These are phyloP conservation scores for Stegastes partitus DNA, from an alignment of 2,113 vertebrate species.

Conservation along the genomic window DNA sequence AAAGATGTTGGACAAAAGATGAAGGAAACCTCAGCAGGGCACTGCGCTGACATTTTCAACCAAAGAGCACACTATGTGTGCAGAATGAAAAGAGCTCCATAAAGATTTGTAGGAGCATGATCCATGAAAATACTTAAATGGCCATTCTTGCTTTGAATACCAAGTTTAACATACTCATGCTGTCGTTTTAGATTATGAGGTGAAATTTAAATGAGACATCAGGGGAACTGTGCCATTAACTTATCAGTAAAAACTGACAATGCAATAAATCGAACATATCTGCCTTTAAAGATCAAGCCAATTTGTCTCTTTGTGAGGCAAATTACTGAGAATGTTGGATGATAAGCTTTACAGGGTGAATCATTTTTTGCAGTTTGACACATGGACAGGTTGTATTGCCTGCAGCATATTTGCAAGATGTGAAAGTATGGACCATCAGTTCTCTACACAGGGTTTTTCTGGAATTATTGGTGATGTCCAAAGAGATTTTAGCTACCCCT, in stretches of 20 bases:
- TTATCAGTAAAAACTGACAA: not conserved
- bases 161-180: slow-evolving; percentile 14
- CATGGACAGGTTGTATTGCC: too few species aligned
- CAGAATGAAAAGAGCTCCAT: slow-evolving; percentile 39
- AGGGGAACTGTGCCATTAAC: too few species aligned
- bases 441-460: not conserved
- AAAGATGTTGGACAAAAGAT: slow-evolving; percentile 47
- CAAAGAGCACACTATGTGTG: slow-evolving; percentile 60
- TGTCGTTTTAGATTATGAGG: not conserved
- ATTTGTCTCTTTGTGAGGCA: slow-evolving; percentile 1
- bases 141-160: slow-evolving; percentile 37
- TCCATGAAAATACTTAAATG: slow-evolving; percentile 58
- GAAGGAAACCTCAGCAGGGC: slow-evolving; percentile 70
- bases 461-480: too few species aligned
- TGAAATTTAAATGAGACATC: too few species aligned
- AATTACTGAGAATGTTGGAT: not conserved
- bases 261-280: not conserved
- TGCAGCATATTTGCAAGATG: not conserved
- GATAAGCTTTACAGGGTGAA: not conserved
- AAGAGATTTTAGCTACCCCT: too few species aligned
- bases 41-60: slow-evolving; percentile 74
- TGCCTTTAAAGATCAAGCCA: not conserved
- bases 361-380: not conserved
- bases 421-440: not conserved
- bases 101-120: slow-evolving; percentile 39